These are phyloP conservation scores for Gonioctena quinquepunctata DNA, from an alignment of 1,140 invertebrate genomes.

Conservation along the genomic window DNA sequence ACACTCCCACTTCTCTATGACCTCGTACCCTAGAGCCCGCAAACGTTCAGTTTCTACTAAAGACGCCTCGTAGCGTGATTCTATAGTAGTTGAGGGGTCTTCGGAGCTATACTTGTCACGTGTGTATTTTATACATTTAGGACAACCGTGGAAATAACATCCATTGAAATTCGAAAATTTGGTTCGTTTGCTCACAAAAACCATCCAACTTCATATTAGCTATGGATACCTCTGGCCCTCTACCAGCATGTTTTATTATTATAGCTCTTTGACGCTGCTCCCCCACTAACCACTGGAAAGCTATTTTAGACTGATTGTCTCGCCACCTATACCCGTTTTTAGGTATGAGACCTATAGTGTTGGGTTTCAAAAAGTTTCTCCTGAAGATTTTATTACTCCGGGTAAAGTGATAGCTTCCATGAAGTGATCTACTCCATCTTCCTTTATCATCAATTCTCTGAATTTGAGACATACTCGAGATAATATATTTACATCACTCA, in stretches of 20 bases:
- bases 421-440: neutral
- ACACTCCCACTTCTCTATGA: slow-evolving; percentile 17
- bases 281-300: neutral
- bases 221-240: neutral
- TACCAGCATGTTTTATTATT: neutral
- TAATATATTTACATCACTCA: slow-evolving; percentile 21
- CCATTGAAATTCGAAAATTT: neutral
- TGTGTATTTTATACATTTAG: neutral
- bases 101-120: neutral
- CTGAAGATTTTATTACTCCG: neutral
- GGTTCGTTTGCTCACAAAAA: neutral
- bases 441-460: slow-evolving; percentile 1
- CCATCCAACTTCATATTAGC: neutral
- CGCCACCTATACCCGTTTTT: too few relatives aligned
- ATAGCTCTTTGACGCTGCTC: neutral
- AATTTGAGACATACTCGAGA: neutral
- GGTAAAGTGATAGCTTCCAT: neutral
- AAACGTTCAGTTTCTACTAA: neutral
- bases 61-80: neutral
- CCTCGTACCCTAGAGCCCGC: neutral
- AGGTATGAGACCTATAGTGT: neutral
- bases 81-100: neutral
- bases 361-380: neutral
- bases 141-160: slow-evolving; percentile 6
- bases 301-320: neutral